A percentile compares a stretch with the other conserved stretches of the same genome.
These are phyloP conservation scores for Drosophila mulleri DNA, from an alignment of 2,888 invertebrate species.

Conservation along the genomic window DNA sequence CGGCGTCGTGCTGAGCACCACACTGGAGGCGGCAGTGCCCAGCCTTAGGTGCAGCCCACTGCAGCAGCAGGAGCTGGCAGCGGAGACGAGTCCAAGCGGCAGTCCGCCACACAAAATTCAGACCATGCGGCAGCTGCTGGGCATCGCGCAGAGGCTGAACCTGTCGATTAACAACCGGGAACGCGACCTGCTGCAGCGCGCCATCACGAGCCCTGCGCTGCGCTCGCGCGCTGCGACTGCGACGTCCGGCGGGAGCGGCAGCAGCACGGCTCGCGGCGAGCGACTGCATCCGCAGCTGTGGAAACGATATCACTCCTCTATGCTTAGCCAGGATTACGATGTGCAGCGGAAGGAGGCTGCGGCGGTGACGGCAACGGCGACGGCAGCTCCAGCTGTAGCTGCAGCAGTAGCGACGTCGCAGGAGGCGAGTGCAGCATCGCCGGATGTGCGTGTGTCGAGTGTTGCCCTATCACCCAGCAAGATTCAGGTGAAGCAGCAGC, in stretches of 20 bases:
- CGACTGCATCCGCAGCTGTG: constrained; percentile 25
- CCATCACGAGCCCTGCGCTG: constrained; percentile 37
- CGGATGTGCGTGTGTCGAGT: neutral
- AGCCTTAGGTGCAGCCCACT: neutral
- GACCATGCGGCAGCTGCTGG: constrained; percentile 2
- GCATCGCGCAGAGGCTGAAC: constrained; percentile 9
- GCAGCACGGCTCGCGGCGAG: neutral
- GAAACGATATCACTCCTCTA: constrained; percentile 40
- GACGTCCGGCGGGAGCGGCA: too few relatives aligned
- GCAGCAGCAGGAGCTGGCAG: neutral
- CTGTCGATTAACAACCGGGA: neutral
- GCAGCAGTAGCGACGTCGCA: neutral
- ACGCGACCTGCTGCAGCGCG: constrained; percentile 29
- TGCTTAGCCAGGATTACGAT: neutral
- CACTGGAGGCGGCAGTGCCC: neutral
- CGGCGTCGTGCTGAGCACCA: neutral
- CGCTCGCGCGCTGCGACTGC: neutral
- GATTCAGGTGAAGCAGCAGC: constrained; percentile 25
- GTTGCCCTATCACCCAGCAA: neutral
- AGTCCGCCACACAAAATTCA: neutral
- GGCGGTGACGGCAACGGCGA: neutral
- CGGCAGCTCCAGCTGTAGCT: too few relatives aligned
- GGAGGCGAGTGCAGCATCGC: too few relatives aligned
- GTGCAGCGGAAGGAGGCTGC: neutral
- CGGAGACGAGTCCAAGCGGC: neutral